Percentiles rank a stretch among this genome's conserved stretches.
Evolutionary conservation across 2,797 vertebrate genomes (phyloP).

Genomic region (Fistularia tabacaria): DNA sequence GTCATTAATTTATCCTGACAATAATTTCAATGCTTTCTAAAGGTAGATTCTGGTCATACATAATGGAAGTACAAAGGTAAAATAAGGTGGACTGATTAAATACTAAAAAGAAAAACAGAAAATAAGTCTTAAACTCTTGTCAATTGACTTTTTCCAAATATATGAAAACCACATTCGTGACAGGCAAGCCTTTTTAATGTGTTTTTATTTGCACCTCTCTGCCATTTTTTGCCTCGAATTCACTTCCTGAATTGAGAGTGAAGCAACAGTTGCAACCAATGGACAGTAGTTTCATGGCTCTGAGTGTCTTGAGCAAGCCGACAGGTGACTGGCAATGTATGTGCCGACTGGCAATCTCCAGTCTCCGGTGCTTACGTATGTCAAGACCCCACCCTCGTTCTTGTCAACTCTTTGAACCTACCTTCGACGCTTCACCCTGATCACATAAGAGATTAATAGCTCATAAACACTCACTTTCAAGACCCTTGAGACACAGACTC

Average conservation of each 20-base stretch:
- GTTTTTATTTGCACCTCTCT: slow-evolving; percentile 1
- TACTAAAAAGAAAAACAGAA: no score
- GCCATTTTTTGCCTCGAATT: neutral
- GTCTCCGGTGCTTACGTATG: no score
- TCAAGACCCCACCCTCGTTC: no score
- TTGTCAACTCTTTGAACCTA: slow-evolving; percentile 10
- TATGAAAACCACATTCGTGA: neutral
- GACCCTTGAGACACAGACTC: slow-evolving; percentile 40
- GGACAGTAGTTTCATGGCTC: slow-evolving; percentile 3
- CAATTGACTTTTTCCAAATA: neutral
- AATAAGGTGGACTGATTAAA: no score
- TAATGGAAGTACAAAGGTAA: no score
- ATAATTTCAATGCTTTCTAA: slow-evolving; percentile 38
- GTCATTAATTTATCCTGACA: slow-evolving; percentile 35
- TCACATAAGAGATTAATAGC: slow-evolving; percentile 37
- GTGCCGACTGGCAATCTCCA: no score
- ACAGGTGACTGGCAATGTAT: no score
- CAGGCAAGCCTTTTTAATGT: neutral
- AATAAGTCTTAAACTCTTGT: no score
- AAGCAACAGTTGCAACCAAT: slow-evolving; percentile 20
- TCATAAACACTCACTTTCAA: slow-evolving; percentile 30
- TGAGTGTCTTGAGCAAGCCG: no score
- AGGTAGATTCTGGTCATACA: slow-evolving; percentile 16
- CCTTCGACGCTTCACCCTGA: slow-evolving; percentile 19
- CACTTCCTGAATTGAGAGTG: neutral